phyloP scores from a whole-genome alignment of 1,140 invertebrate species.

The Campoletis sonorensis region DNA sequence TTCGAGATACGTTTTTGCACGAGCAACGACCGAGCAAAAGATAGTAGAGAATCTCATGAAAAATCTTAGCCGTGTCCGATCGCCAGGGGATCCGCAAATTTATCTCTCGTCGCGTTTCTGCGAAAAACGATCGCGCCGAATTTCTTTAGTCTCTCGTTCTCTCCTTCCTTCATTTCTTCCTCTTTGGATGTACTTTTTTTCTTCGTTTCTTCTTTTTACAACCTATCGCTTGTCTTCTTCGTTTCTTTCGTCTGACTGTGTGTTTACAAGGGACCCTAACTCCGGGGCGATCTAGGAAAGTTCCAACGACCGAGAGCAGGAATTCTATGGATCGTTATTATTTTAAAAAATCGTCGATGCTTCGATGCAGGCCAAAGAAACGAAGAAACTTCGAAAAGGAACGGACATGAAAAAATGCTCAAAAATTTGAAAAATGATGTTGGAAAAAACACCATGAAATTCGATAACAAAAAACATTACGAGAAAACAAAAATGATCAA shows the following conservation, averaged over 20 bases:
- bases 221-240: background rate
- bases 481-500: no score
- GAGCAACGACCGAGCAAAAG: background rate
- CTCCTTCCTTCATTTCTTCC: slow-evolving; percentile 7
- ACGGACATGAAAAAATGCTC: slow-evolving; percentile 27
- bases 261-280: background rate
- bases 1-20: slow-evolving; percentile 41
- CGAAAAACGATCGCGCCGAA: slow-evolving; percentile 57
- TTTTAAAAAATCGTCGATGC: background rate
- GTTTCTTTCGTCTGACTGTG: slow-evolving; percentile 46
- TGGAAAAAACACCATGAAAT: no score
- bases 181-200: background rate
- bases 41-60: slow-evolving; percentile 33
- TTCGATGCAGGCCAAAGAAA: background rate
- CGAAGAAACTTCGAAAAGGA: background rate
- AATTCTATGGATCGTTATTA: background rate
- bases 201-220: slow-evolving; percentile 44
- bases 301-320: background rate
- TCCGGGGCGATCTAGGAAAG: background rate
- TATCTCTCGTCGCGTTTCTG: slow-evolving; percentile 57
- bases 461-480: no score
- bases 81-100: slow-evolving; percentile 59
- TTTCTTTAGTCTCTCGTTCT: slow-evolving; percentile 43
- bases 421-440: background rate
- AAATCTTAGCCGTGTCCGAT: slow-evolving; percentile 49